Conservation (phyloP, 2,888 invertebrate genomes). For the Watsonalla cultraria region DNA sequence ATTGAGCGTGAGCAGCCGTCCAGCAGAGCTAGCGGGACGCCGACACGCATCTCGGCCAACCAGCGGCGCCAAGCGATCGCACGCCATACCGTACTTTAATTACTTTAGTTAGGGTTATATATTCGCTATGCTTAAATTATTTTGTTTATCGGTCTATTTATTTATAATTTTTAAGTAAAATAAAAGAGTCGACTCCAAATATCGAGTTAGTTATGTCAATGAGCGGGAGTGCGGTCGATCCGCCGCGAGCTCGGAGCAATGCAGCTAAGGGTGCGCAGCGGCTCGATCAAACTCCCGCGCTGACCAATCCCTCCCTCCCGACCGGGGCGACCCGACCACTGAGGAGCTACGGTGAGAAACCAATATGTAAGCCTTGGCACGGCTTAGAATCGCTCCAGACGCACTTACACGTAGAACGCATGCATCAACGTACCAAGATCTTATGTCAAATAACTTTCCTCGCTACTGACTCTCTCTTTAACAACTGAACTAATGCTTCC, state of each 20-base stretch:
- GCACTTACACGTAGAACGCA: slow-evolving; percentile 57
- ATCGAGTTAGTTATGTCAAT: slow-evolving; percentile 56
- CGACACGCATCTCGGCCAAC: slow-evolving; percentile 70
- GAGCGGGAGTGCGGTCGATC: slow-evolving; percentile 51
- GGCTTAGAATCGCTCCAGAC: slow-evolving; percentile 71
- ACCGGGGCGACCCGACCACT: slow-evolving; percentile 63
- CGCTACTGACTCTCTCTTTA: slow-evolving; percentile 64
- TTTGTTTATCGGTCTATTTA: slow-evolving; percentile 73
- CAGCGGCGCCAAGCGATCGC: slow-evolving; percentile 69
- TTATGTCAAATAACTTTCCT: slow-evolving; percentile 64
- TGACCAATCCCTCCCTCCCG: slow-evolving; percentile 49
- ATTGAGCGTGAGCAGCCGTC: slow-evolving; percentile 69
- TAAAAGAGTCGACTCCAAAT: slow-evolving; percentile 74
- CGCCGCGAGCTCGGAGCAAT: slow-evolving; percentile 33
- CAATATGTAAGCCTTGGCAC: slow-evolving; percentile 72
- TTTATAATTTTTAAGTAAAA: slow-evolving; percentile 66
- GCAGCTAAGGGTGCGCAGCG: slow-evolving; percentile 40
- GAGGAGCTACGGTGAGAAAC: slow-evolving; percentile 75
- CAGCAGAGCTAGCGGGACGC: slow-evolving; percentile 69
- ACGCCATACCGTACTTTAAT: slow-evolving; percentile 73
- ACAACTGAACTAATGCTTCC: slow-evolving; percentile 67
- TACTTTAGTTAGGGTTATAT: slow-evolving; percentile 76
- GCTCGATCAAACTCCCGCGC: slow-evolving; percentile 49
- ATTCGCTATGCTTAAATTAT: slow-evolving; percentile 77
- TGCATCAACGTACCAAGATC: slow-evolving; percentile 44